Conservation (phyloP, 2,888 invertebrate genomes). For the Drosophila neutralis region DNA sequence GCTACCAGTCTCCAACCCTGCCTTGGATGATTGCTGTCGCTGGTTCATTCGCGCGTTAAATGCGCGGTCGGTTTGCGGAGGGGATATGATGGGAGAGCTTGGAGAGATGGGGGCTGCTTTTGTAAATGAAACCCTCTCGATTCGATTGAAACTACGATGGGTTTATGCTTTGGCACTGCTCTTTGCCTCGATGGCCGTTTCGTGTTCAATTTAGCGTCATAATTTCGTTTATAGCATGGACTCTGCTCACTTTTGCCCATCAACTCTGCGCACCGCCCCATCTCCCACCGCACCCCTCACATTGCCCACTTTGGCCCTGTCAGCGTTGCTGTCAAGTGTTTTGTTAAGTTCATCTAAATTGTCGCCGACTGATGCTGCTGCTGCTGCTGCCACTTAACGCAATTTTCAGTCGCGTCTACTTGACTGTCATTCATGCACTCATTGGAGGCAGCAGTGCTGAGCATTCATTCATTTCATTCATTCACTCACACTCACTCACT, state of each 20-base stretch:
- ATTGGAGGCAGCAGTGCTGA: conserved; percentile 22
- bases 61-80: conserved; percentile 27
- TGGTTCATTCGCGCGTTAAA: conserved; percentile 75
- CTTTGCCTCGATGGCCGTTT: conserved; percentile 69
- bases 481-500: conserved; percentile 27
- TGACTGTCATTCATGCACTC: conserved; percentile 65
- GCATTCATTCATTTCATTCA: conserved; percentile 41
- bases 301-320: conserved; percentile 16
- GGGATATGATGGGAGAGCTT: neutral
- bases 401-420: conserved; percentile 69
- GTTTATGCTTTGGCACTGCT: conserved; percentile 48
- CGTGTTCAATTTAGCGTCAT: conserved; percentile 81
- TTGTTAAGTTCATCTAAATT: conserved; percentile 81
- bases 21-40: conserved; percentile 55
- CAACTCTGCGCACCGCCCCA: conserved; percentile 3
- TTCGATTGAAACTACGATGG: conserved; percentile 45
- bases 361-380: conserved; percentile 56
- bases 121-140: conserved; percentile 50
- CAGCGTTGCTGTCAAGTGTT: conserved; percentile 72
- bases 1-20: conserved; percentile 36
- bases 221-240: conserved; percentile 78
- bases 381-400: conserved; percentile 64
- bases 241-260: conserved; percentile 49
- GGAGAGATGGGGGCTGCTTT: conserved; percentile 33
- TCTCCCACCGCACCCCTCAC: conserved; percentile 1